A percentile compares a stretch with the other conserved stretches of the same genome.
phyloP scores from a whole-genome alignment of 2,888 invertebrate species.

The Thereva unica region DNA sequence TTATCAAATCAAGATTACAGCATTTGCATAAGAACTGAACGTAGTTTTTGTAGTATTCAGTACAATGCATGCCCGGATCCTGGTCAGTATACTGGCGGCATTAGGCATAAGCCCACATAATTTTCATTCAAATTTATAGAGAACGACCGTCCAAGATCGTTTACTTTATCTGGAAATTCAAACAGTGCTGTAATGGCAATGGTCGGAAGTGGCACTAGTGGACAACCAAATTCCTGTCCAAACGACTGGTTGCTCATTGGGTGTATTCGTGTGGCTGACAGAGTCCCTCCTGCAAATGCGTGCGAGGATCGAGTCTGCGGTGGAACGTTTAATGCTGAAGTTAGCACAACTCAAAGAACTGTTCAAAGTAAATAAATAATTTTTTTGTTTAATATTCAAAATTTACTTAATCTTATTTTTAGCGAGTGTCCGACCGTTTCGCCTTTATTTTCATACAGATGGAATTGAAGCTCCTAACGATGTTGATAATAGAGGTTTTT shows the following conservation, averaged over 20 bases:
- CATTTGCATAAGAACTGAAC: slow-evolving; percentile 80
- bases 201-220: slow-evolving; percentile 68
- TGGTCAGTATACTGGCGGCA: slow-evolving; percentile 55
- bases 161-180: slow-evolving; percentile 79
- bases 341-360: slow-evolving; percentile 68
- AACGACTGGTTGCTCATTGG: slow-evolving; percentile 81
- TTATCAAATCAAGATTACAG: slow-evolving; percentile 89
- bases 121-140: slow-evolving; percentile 58
- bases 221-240: slow-evolving; percentile 71
- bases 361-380: slow-evolving; percentile 67
- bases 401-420: slow-evolving; percentile 46
- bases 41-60: slow-evolving; percentile 85
- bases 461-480: slow-evolving; percentile 76
- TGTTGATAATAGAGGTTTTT: slow-evolving; percentile 77
- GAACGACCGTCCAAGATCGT: slow-evolving; percentile 73
- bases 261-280: slow-evolving; percentile 64
- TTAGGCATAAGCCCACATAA: neutral
- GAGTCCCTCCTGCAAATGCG: slow-evolving; percentile 62
- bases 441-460: slow-evolving; percentile 78
- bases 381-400: neutral
- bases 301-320: slow-evolving; percentile 84
- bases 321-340: slow-evolving; percentile 76
- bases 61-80: slow-evolving; percentile 76
- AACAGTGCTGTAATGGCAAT: slow-evolving; percentile 70
- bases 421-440: slow-evolving; percentile 82